Conservation (phyloP, 2,113 vertebrate species). For the Grantiella picta region DNA sequence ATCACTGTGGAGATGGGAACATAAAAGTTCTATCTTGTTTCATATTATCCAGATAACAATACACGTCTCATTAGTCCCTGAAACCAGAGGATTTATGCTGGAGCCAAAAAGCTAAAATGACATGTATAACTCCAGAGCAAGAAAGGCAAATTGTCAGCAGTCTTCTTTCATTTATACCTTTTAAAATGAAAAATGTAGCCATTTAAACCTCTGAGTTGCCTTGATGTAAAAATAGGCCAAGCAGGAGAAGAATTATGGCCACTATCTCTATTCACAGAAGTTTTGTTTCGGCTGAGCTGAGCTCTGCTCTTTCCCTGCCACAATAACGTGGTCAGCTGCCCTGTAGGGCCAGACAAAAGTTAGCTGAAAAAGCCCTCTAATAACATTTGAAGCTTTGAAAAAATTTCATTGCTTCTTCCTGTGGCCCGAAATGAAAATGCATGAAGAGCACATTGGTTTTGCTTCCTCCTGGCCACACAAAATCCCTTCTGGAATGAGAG, state of each 20-base stretch:
- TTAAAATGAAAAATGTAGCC: neutral
- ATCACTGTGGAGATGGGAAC: neutral
- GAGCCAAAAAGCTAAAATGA: neutral
- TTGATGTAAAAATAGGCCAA: neutral
- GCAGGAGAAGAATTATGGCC: neutral
- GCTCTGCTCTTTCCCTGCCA: neutral
- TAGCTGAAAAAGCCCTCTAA: neutral
- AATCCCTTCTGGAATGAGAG: neutral
- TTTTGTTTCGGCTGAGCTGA: neutral
- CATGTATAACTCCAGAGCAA: neutral
- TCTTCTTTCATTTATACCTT: neutral
- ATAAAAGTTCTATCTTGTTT: neutral
- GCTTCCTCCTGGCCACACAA: neutral
- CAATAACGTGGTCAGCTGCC: neutral
- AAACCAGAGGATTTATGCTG: neutral
- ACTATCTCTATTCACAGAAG: neutral
- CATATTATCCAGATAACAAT: neutral
- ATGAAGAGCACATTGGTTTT: neutral
- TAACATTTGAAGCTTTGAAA: neutral
- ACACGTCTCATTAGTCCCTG: neutral
- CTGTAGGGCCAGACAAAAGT: neutral
- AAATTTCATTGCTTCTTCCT: neutral
- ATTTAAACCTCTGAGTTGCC: neutral
- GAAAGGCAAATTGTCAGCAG: neutral
- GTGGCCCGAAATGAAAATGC: neutral